These are phyloP conservation scores for Athene cunicularia DNA, from an alignment of 2,113 vertebrate genomes.

Conservation along the genomic window DNA sequence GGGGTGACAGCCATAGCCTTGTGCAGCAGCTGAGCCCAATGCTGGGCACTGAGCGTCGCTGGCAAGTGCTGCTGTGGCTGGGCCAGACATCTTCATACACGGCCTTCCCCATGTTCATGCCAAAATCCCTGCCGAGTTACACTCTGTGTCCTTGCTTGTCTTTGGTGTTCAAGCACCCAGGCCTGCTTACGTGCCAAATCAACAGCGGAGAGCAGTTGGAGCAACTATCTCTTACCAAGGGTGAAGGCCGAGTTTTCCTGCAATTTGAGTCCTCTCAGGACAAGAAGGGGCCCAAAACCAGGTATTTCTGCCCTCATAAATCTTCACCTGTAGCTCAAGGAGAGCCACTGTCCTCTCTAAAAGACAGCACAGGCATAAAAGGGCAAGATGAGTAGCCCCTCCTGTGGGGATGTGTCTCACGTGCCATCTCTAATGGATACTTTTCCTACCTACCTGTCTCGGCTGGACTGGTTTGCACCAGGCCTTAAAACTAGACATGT, in stretches of 20 bases:
- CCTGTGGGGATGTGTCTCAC: neutral
- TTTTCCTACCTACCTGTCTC: neutral
- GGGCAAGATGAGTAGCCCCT: neutral
- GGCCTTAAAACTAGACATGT: neutral
- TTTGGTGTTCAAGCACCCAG: neutral
- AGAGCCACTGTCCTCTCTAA: neutral
- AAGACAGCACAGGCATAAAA: neutral
- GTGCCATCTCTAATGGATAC: neutral
- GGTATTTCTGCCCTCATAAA: neutral
- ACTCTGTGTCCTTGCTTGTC: neutral
- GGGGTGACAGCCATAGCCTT: neutral
- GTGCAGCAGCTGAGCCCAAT: accelerated
- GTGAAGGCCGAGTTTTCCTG: neutral
- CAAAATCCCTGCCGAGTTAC: neutral
- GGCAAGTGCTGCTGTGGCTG: neutral
- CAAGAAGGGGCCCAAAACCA: neutral
- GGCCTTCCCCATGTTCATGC: neutral
- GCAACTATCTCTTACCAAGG: neutral
- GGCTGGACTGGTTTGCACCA: neutral
- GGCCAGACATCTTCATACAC: neutral
- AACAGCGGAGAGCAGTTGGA: neutral
- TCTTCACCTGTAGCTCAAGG: neutral
- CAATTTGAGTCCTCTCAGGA: neutral
- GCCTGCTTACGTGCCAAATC: neutral
- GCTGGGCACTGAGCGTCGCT: accelerated